Base-by-base conservation (phyloP, 2,797 vertebrate genomes). In the Neoniphon sammara region DNA sequence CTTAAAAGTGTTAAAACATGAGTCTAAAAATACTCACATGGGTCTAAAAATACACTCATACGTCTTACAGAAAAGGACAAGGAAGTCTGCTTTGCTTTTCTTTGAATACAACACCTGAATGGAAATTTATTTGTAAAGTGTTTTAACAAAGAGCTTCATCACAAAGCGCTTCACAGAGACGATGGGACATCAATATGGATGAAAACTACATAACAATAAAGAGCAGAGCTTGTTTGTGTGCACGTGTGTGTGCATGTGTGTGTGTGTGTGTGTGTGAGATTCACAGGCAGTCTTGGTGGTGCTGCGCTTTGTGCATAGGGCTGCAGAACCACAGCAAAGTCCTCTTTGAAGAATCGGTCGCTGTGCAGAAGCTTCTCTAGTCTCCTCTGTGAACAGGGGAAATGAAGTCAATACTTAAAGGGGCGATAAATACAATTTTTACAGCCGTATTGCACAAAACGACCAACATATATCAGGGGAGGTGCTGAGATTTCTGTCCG, bases 271-370 rank as follows among this genome's bases (percentile, higher is more conserved):
- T 55, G 53, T 55, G 11, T 3, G 18, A 44, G 50, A 58, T 84
- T 74, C 49, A 92, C 91, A 73, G 85, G 75, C 11, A 89, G 49
- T 75, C 68, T 87, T 0, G 92, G 76, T 1, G 87, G 83, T 21
- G 23, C 14, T 42, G 84, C 60, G 0, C 62, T 20, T 27, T 81
- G 64, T 59, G 89, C 61, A 55, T 88, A 93, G 2, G 93, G 93
- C 42, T 94, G 93, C 46, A 93, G 87, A 54, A 93, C 80, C 18
- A 90, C 92, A 12, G 93, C 89, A 55, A 93, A 94, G 62, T 93
- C 93, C 60, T 90, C 65, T 58, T 85, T 93, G 65, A 92, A 88
- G 83, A 85, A 93, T 4, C 87, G 89, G 2, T 90, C 81, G 1
- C 85, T 64, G 18, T 58, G 21, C 7, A 93, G 71, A 5, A 93